These are phyloP conservation scores for Chloroceryle amazona DNA, from an alignment of 2,797 vertebrate species.

Conservation along the genomic window DNA sequence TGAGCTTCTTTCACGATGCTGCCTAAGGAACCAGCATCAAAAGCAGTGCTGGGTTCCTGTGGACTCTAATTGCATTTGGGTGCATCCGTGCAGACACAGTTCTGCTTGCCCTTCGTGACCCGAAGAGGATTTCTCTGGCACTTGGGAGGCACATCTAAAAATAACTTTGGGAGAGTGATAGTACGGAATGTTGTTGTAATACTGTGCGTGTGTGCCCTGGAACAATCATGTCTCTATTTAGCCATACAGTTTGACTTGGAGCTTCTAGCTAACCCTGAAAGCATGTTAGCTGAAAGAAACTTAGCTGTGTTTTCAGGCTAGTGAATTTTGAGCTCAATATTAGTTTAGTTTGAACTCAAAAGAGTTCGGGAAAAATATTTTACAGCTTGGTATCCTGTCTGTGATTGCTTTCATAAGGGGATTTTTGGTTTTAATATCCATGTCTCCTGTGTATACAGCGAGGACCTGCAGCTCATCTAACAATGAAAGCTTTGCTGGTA, in stretches of 20 bases:
- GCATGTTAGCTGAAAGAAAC: background rate
- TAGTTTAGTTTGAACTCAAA: background rate
- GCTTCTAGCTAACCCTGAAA: background rate
- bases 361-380: background rate
- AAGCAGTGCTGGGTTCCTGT: background rate
- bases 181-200: background rate
- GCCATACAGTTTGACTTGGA: background rate
- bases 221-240: background rate
- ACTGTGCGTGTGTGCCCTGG: background rate
- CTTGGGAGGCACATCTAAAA: background rate
- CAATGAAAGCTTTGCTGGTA: accelerated
- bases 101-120: background rate
- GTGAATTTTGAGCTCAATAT: background rate
- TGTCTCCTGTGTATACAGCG: accelerated
- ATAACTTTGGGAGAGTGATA: background rate
- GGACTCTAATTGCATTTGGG: accelerated
- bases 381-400: background rate
- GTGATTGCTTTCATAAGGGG: background rate
- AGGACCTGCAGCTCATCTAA: background rate
- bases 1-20: background rate
- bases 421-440: background rate
- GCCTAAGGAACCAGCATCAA: background rate
- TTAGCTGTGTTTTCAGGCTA: background rate
- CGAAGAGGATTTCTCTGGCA: background rate
- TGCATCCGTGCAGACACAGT: background rate